Evolutionary conservation across 2,888 invertebrate species (phyloP), one percentile per base, ranked within the genome.

Genomic region (Ischnura elegans): DNA sequence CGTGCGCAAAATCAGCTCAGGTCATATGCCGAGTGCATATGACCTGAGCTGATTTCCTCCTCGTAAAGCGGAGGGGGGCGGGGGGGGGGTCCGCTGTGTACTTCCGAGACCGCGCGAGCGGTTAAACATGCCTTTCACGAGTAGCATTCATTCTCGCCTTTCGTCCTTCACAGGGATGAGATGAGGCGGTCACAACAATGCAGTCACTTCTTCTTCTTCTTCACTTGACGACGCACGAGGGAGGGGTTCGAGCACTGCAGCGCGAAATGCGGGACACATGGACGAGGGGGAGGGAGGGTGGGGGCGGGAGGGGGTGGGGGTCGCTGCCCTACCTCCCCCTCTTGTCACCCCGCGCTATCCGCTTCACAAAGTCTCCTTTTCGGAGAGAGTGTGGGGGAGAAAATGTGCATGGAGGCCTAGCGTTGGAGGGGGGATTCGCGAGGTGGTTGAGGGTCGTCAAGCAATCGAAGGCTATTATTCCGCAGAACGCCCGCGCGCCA

Each of bases 401-500:
- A n/a, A n/a, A n/a, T n/a, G n/a, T n/a, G n/a, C n/a, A n/a, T n/a
- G 21, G 43, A 85, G 29, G 36, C 19, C 19, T n/a, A n/a, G n/a
- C n/a, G n/a, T n/a, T n/a, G n/a, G 76, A n/a, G 36, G 42, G 85
- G 0, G 42, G 85, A 85, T n/a, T 13, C 19, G n/a, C 19, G 66
- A 42, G 90, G 25, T 61, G 51, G 51, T 51, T 10, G 42, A 25
- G 90, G 90, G 42, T n/a, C 43, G 55, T 43, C 55, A 55, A 90
- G 43, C 90, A 90, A 90, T 90, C 90, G 61, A 90, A 66, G 42
- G 55, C 90, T 90, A 55, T 66, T 90, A 90, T 66, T 90, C 90
- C 90, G 36, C 76, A 90, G 43, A 90, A 90, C 66, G 61, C 61
- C 45, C 90, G 90, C 45, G 46, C n/a, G 25, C n/a, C 45, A 45